These are phyloP conservation scores for Morus bassanus DNA, from an alignment of 2,797 vertebrate genomes.

Conservation along the genomic window DNA sequence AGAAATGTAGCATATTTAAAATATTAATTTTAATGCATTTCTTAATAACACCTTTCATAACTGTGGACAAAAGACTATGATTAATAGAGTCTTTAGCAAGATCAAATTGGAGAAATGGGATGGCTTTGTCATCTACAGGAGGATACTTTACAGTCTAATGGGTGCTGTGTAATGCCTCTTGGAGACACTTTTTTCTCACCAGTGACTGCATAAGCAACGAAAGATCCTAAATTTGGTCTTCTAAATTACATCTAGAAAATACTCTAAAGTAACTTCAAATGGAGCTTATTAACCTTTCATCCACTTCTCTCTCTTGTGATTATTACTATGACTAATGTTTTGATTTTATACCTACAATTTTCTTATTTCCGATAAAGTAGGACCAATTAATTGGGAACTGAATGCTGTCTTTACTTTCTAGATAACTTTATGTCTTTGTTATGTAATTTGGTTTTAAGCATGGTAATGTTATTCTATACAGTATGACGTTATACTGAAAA, in stretches of 20 bases:
- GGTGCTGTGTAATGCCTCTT: background rate
- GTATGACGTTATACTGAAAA: background rate
- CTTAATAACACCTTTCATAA: background rate
- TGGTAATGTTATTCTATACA: background rate
- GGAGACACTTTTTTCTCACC: background rate
- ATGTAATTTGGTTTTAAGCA: background rate
- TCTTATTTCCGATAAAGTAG: background rate
- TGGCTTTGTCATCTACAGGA: background rate
- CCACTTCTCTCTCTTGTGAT: background rate
- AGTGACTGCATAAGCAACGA: background rate
- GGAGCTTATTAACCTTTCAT: constrained; percentile 18
- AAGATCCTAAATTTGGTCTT: background rate
- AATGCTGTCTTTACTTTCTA: background rate
- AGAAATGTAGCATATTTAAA: background rate
- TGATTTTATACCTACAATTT: background rate
- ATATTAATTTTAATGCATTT: background rate
- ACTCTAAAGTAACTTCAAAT: background rate
- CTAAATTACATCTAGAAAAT: background rate
- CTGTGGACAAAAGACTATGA: background rate
- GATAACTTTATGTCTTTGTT: constrained; percentile 1
- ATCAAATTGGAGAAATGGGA: background rate
- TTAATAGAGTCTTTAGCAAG: background rate
- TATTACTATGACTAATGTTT: background rate
- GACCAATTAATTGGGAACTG: background rate
- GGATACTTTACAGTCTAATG: background rate